Percentiles rank a stretch among this genome's conserved stretches.
These are phyloP conservation scores for Pituophis catenifer DNA, from an alignment of 2,113 vertebrate species.

Conservation along the genomic window DNA sequence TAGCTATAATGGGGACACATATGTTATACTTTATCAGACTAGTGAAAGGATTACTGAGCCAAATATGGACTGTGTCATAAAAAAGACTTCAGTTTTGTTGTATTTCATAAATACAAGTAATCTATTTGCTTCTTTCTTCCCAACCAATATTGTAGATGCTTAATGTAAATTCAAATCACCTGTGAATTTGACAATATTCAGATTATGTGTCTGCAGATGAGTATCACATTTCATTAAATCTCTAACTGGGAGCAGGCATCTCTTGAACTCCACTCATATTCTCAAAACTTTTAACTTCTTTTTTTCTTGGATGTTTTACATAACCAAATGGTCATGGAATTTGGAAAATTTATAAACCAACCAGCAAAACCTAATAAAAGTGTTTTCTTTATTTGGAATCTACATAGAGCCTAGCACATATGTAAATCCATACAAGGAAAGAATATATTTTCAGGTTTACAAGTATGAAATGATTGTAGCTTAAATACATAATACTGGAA, in stretches of 20 bases:
- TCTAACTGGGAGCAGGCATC: not conserved
- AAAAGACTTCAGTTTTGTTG: not conserved
- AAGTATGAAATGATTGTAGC: constrained; percentile 22
- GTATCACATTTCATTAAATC: not conserved
- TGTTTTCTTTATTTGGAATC: not conserved
- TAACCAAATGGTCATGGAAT: not conserved
- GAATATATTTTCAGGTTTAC: not conserved
- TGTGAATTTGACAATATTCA: not conserved
- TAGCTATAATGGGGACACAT: not conserved
- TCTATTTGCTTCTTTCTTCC: not conserved
- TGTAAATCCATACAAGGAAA: not conserved
- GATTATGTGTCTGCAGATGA: not conserved
- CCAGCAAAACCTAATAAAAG: not conserved
- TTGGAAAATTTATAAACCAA: not conserved
- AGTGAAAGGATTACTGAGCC: not conserved
- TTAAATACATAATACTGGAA: constrained; percentile 43
- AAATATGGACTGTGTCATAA: not conserved
- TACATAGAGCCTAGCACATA: not conserved
- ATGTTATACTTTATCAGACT: not conserved
- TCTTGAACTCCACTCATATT: not conserved
- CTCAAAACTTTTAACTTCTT: not conserved
- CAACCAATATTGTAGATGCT: not conserved
- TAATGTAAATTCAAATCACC: not conserved
- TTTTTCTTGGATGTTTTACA: not conserved
- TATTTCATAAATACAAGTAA: not conserved